Base-by-base conservation (phyloP, 2,113 vertebrate species). In the Epinephelus lanceolatus region DNA sequence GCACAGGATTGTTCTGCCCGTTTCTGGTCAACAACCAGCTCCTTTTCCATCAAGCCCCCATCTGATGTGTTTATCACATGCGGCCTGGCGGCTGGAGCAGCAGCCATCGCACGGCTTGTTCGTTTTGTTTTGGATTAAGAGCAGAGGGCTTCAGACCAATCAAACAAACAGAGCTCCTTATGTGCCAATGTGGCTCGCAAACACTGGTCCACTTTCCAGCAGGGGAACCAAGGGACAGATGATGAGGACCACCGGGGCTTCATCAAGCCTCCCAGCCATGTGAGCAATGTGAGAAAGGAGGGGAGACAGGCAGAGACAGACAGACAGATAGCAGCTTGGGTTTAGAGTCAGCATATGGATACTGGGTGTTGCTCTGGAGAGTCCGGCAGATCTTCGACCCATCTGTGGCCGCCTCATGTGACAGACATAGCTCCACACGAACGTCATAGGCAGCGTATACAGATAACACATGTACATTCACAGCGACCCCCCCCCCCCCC, bases 71-170 rank as follows among this genome's bases (percentile, higher is more conserved):
- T 94, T 86, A 90, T 91, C 85, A 86, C 85, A 91, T 85, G 76
- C 59, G 19, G 77, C 66, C 68, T 66, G 86, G 74, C 25, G 51
- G 78, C 76, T 59, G 62, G 61, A 53, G 76, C 57, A 51, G 68
- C 74, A 45, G 80, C 86, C 76, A 69, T 60, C 60, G 30, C 89
- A 63, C 65, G 72, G 81, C 84, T 83, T 92, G 91, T 91, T 88
- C 82, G 51, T 92, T 92, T 93, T 90, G 91, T 91, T 94, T 91
- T 89, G 92, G 91, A 93, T 94, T 93, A 91, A 87, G 81, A 90
- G 89, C 92, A 92, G 65, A 93, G 81, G 79, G 89, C 86, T 90
- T 68, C 55, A 71, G 78, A 88, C 65, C 84, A 90, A 92, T 91
- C 91, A 92, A 88, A 91, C 89, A 92, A 92, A 88, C 91, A 79